Conservation (phyloP, 2,113 vertebrate species). For the Atrichornis clamosus region DNA sequence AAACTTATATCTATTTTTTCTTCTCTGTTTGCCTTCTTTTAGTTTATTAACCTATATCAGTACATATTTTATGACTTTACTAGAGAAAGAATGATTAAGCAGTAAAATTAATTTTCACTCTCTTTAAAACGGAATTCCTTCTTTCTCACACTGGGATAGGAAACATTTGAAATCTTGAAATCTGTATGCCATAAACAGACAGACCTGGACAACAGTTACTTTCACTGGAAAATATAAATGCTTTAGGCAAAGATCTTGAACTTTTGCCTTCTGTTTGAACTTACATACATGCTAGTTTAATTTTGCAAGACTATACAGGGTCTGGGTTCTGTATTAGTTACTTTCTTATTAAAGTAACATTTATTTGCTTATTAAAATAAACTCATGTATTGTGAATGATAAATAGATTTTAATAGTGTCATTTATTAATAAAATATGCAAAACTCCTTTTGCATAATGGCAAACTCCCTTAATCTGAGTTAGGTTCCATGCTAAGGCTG, state of each 20-base stretch:
- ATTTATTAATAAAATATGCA: background rate
- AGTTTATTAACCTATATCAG: background rate
- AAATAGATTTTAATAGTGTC: background rate
- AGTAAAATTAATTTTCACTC: background rate
- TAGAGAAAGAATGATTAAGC: background rate
- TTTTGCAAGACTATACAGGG: background rate
- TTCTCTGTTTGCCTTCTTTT: background rate
- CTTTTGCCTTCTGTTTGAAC: constrained; percentile 24
- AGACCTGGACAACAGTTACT: background rate
- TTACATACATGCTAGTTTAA: background rate
- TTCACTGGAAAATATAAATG: background rate
- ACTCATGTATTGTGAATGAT: background rate
- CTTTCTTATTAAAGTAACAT: background rate
- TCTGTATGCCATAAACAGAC: background rate
- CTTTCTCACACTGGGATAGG: background rate
- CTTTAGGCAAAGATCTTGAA: background rate
- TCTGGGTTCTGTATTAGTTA: background rate
- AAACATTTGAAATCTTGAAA: background rate
- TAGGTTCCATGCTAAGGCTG: background rate
- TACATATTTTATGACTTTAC: background rate
- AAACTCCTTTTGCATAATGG: background rate
- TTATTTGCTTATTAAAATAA: background rate
- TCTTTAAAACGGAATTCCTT: background rate
- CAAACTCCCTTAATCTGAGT: background rate
- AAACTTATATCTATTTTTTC: background rate